phyloP scores from a whole-genome alignment of 92 coral and sea anemone genomes.

The Phenganax subtilis region DNA sequence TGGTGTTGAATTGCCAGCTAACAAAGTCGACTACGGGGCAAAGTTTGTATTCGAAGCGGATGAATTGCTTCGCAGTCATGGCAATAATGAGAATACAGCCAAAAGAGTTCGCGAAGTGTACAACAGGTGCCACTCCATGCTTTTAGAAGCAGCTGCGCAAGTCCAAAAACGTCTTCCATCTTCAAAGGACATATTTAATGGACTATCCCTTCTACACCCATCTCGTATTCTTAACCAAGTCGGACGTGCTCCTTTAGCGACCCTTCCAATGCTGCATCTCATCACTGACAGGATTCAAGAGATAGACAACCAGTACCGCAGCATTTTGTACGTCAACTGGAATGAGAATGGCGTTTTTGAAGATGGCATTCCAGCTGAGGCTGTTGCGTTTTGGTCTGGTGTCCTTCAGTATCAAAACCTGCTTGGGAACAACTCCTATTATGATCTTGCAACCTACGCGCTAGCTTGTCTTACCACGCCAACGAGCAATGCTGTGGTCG shows the following conservation, averaged over 20 bases:
- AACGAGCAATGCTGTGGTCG: conserved; percentile 27
- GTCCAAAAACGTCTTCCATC: conserved; percentile 8
- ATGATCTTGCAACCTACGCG: conserved; percentile 16
- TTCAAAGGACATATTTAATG: background rate
- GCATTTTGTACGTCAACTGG: conserved; percentile 21
- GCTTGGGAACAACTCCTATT: background rate
- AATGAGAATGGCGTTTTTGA: conserved; percentile 4
- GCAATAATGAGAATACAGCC: background rate
- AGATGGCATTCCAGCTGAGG: background rate
- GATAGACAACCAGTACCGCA: background rate
- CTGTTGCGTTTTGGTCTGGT: conserved; percentile 24
- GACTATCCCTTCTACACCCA: background rate
- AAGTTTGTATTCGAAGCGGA: background rate
- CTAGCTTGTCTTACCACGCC: conserved; percentile 20
- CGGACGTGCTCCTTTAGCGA: background rate
- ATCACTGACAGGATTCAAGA: too few species aligned
- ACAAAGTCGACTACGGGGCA: background rate
- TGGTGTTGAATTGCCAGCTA: background rate
- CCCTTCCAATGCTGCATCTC: background rate
- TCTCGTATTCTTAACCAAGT: background rate
- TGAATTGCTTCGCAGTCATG: background rate
- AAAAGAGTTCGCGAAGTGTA: background rate
- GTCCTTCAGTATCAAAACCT: conserved; percentile 17
- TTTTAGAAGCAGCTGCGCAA: conserved; percentile 5
- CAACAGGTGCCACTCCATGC: background rate